These are phyloP conservation scores for Ophioderma brevispina DNA, from an alignment of 35 echinoderm and acorn worm species.

Conservation along the genomic window DNA sequence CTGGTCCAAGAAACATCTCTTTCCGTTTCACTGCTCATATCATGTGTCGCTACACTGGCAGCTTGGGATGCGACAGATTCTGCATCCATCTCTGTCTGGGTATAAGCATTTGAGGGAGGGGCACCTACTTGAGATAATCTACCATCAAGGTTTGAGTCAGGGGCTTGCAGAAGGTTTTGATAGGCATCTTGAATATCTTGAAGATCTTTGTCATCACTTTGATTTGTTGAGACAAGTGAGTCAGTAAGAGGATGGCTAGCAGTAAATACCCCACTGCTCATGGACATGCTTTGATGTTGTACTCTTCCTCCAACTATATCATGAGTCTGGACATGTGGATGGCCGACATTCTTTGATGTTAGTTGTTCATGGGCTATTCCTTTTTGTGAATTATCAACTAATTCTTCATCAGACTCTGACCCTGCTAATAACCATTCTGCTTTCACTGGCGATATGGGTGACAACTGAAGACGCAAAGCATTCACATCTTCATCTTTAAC, in stretches of 20 bases:
- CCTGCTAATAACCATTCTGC: conserved; percentile 51
- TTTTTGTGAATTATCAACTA: not conserved
- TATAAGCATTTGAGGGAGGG: conserved; percentile 20
- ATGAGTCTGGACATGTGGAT: not conserved
- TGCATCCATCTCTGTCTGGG: conserved; percentile 14
- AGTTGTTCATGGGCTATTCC: no score
- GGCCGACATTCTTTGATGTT: not conserved
- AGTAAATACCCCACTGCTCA: conserved; percentile 72
- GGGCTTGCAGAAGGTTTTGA: not conserved
- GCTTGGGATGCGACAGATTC: not conserved
- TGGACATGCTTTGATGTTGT: conserved; percentile 1
- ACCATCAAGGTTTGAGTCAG: not conserved
- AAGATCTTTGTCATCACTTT: conserved; percentile 13
- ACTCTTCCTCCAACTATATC: no score
- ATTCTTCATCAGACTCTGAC: not conserved
- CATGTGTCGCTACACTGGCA: not conserved
- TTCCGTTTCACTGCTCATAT: not conserved
- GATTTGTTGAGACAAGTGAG: not conserved
- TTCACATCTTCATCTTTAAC: conserved; percentile 1
- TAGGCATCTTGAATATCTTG: conserved; percentile 13
- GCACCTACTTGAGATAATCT: not conserved
- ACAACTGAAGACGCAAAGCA: conserved; percentile 23
- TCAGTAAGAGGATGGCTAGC: conserved; percentile 10
- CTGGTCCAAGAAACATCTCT: not conserved
- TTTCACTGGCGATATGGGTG: conserved; percentile 55